Base-by-base conservation (phyloP, 2,888 invertebrate genomes). In the Folsomia manolachei region DNA sequence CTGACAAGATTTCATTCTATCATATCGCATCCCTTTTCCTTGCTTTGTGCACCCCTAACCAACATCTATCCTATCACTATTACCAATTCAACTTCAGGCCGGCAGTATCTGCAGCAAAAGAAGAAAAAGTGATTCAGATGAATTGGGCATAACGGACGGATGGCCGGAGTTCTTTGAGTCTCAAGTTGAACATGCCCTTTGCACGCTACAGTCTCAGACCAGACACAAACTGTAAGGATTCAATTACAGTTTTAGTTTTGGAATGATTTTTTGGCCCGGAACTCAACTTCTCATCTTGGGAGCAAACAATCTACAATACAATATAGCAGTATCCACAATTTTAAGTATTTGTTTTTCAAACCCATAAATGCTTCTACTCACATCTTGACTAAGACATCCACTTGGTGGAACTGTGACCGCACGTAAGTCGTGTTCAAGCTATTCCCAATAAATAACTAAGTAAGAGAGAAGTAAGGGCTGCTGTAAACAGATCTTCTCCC, bases 401-500 rank as follows among this genome's bases (percentile, higher is more conserved):
- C n/a, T n/a, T n/a, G n/a, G n/a, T n/a, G n/a, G n/a, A n/a, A n/a
- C n/a, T n/a, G 21, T 56, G 56, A 56, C 56, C 56, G 19, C 56
- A n/a, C 56, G 7, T 56, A 14, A 56, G 56, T 56, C 19, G 21
- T 56, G 56, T 56, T 7, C 19, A 14, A 39, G 39, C 39, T 19
- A 56, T 56, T 51, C 18, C 18, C 9, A 51, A 51, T 11, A 9
- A 51, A 11, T 51, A 51, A 11, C 18, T 51, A 9, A 11, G 9
- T 51, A 51, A 51, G 56, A 7, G 56, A 56, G n/a, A 7, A 21
- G n/a, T 21, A 56, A 66, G 24, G 65, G 65, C 39, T 66, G 23
- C 52, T 66, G 65, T 66, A 66, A 66, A 66, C 65, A 66, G 65
- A 66, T 66, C 65, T 19, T 66, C 65, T 66, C 52, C 65, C 65